Evolutionary conservation across 2,113 vertebrate species (phyloP).

Genomic region (Triplophysa rosa): DNA sequence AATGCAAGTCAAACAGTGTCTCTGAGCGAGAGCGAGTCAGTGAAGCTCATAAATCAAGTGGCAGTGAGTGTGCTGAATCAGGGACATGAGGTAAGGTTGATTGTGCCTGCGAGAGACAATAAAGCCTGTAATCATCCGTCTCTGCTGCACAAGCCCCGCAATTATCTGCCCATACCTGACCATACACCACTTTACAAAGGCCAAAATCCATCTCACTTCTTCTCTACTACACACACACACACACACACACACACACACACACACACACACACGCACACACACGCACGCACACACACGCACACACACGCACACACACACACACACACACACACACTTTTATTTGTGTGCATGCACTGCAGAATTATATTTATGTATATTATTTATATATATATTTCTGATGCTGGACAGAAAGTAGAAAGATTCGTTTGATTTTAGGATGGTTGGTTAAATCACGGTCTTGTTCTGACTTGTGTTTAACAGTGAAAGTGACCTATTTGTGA

Average conservation of each 20-base stretch:
- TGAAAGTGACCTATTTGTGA: too few relatives aligned
- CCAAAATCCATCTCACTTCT: slow-evolving; percentile 69
- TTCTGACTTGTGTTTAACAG: too few relatives aligned
- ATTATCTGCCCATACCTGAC: slow-evolving; percentile 78
- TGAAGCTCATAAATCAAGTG: slow-evolving; percentile 73
- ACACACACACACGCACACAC: background rate
- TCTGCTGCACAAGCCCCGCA: slow-evolving; percentile 75
- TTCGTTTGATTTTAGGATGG: too few relatives aligned
- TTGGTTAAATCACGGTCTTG: too few relatives aligned
- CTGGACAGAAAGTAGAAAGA: too few relatives aligned
- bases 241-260: background rate
- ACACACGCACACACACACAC: slow-evolving; percentile 22
- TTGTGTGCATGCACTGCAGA: slow-evolving; percentile 36
- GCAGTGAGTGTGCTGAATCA: slow-evolving; percentile 79
- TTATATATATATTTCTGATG: background rate
- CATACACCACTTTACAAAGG: slow-evolving; percentile 62
- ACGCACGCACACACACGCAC: too few relatives aligned
- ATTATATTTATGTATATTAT: slow-evolving; percentile 28
- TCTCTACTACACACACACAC: slow-evolving; percentile 12
- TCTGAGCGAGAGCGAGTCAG: slow-evolving; percentile 31
- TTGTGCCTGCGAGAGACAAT: slow-evolving; percentile 82
- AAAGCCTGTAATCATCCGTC: slow-evolving; percentile 79
- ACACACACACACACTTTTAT: slow-evolving; percentile 13
- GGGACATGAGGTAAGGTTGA: slow-evolving; percentile 70
- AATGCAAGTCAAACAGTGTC: slow-evolving; percentile 45